Percentiles rank a stretch among this genome's conserved stretches.
Evolutionary conservation across 1,140 invertebrate species (phyloP).

Genomic region (Adelges cooleyi): DNA sequence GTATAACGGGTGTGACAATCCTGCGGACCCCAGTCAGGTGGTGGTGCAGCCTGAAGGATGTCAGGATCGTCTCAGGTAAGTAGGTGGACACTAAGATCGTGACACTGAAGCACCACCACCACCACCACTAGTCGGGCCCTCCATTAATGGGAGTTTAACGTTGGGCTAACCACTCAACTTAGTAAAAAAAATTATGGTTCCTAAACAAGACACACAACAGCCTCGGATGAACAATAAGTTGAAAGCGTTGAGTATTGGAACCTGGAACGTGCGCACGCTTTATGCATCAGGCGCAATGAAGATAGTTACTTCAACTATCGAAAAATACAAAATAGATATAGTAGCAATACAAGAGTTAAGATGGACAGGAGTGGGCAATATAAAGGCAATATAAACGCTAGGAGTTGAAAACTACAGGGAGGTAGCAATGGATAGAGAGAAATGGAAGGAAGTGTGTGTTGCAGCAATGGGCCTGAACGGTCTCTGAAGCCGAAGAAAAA

Average conservation of each 20-base stretch:
- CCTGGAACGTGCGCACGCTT: background rate
- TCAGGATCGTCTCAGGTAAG: background rate
- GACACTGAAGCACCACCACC: constrained; percentile 30
- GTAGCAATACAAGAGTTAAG: too few species aligned
- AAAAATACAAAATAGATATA: background rate
- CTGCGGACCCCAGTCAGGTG: background rate
- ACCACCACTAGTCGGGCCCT: background rate
- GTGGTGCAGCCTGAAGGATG: background rate
- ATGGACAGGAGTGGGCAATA: too few species aligned
- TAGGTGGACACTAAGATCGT: background rate
- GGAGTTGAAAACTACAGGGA: too few species aligned
- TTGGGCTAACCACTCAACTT: background rate
- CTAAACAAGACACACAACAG: background rate
- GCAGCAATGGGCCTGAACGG: too few species aligned
- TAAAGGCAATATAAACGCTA: too few species aligned
- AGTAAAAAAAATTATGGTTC: constrained; percentile 1
- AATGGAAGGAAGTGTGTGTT: too few species aligned
- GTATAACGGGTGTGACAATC: background rate
- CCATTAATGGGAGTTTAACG: background rate
- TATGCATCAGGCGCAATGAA: background rate
- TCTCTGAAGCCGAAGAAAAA: too few species aligned
- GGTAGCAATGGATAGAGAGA: too few species aligned
- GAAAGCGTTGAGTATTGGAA: background rate
- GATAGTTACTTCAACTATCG: background rate
- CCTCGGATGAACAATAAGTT: background rate